These are phyloP conservation scores for Ctenoplectra terminalis DNA, from an alignment of 1,140 invertebrate species.

Conservation along the genomic window DNA sequence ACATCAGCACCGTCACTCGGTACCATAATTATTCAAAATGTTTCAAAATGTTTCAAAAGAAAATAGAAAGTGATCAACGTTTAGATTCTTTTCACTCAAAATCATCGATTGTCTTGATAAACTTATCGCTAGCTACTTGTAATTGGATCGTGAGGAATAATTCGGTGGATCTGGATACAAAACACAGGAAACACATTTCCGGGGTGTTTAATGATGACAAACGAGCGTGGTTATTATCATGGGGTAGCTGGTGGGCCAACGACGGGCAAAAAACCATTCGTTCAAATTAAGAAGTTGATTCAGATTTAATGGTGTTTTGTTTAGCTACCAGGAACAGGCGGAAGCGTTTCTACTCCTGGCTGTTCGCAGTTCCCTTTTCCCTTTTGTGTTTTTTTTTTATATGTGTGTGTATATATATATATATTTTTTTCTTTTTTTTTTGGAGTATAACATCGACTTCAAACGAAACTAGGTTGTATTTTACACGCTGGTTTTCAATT, in stretches of 20 bases:
- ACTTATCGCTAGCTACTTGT: not conserved
- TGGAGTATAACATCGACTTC: not conserved
- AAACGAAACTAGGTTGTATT: not conserved
- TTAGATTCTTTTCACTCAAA: not conserved
- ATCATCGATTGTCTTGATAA: not conserved
- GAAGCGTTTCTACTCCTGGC: not conserved
- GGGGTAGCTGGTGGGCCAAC: conserved; percentile 42
- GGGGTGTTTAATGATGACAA: conserved; percentile 75
- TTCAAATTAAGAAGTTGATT: conserved; percentile 80
- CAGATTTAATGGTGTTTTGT: conserved; percentile 76
- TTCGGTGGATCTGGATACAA: conserved; percentile 53
- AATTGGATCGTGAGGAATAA: conserved; percentile 15
- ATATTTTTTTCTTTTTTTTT: not conserved
- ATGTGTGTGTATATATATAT: not conserved
- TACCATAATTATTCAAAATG: too few species aligned
- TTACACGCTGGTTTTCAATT: not conserved
- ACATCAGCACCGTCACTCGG: too few species aligned
- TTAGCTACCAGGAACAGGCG: conserved; percentile 35
- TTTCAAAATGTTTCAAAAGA: too few species aligned
- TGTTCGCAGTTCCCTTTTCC: conserved; percentile 1
- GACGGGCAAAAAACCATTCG: conserved; percentile 76
- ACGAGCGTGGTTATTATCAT: conserved; percentile 73
- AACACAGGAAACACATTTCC: conserved; percentile 77
- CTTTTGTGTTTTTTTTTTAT: not conserved
- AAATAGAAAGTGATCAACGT: too few species aligned